Evolutionary conservation across 2,113 vertebrate species (phyloP).

Genomic region (Phodopus roborovskii): DNA sequence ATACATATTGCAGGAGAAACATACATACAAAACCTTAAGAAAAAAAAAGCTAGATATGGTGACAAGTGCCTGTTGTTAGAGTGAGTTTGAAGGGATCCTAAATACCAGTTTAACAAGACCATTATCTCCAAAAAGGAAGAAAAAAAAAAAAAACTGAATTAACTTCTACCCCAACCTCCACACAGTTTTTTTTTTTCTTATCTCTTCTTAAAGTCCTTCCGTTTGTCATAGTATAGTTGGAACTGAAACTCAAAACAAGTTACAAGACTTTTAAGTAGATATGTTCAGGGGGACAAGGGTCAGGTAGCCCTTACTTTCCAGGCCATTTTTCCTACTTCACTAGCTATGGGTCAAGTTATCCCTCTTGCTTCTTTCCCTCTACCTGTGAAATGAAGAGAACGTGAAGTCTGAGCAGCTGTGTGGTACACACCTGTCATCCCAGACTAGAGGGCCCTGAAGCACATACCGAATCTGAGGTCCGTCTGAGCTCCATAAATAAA

Average conservation of each 20-base stretch:
- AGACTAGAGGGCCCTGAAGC: not conserved
- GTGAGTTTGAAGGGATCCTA: not conserved
- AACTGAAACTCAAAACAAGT: not conserved
- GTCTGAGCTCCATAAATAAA: not conserved
- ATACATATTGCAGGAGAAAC: not conserved
- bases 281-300: not conserved
- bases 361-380: not conserved
- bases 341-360: slow-evolving; percentile 6
- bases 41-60: not conserved
- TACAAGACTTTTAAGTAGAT: not conserved
- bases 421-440: not conserved
- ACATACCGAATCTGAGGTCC: not conserved
- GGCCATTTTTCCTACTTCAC: not conserved
- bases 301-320: slow-evolving; percentile 20
- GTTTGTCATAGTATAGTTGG: not conserved
- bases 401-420: not conserved
- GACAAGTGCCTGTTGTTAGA: not conserved
- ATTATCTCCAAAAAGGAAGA: not conserved
- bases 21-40: not conserved
- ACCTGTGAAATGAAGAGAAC: slow-evolving; percentile 23
- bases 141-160: not conserved
- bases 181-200: not conserved
- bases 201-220: slow-evolving; percentile 37
- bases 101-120: not conserved
- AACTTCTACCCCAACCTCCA: not conserved